A percentile compares a stretch with the other conserved stretches of the same genome.
phyloP scores from a whole-genome alignment of 2,888 invertebrate species.

The Patella pellucida region DNA sequence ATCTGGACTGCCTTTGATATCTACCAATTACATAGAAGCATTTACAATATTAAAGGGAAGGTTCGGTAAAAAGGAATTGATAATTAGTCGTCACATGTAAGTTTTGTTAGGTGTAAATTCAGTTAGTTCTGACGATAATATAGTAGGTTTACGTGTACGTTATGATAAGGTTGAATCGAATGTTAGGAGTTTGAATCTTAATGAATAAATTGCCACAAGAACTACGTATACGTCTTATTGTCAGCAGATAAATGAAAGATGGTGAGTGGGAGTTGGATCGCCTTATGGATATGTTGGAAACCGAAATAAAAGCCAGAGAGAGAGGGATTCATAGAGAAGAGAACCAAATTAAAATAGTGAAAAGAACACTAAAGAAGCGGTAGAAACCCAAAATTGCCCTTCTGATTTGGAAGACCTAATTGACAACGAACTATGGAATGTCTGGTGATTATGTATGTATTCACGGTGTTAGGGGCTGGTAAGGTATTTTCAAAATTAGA shows the following conservation, averaged over 20 bases:
- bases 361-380: too few relatives aligned
- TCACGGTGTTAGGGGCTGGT: conserved; percentile 23
- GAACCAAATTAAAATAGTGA: too few relatives aligned
- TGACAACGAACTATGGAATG: too few relatives aligned
- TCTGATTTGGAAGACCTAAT: too few relatives aligned
- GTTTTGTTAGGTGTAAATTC: background rate
- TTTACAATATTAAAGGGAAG: background rate
- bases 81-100: background rate
- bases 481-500: conserved; percentile 40
- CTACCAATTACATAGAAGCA: background rate
- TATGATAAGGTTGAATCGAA: background rate
- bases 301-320: background rate
- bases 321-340: too few relatives aligned
- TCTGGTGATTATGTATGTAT: too few relatives aligned
- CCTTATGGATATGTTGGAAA: background rate
- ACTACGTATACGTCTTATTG: background rate
- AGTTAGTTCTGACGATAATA: background rate
- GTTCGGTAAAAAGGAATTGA: background rate
- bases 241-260: background rate
- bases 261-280: background rate
- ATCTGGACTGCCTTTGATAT: background rate
- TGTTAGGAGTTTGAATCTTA: background rate
- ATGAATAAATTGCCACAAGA: background rate
- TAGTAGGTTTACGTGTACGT: background rate
- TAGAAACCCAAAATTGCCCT: too few relatives aligned